These are phyloP conservation scores for Pelvicachromis taeniatus DNA, from an alignment of 2,113 vertebrate genomes.

Conservation along the genomic window DNA sequence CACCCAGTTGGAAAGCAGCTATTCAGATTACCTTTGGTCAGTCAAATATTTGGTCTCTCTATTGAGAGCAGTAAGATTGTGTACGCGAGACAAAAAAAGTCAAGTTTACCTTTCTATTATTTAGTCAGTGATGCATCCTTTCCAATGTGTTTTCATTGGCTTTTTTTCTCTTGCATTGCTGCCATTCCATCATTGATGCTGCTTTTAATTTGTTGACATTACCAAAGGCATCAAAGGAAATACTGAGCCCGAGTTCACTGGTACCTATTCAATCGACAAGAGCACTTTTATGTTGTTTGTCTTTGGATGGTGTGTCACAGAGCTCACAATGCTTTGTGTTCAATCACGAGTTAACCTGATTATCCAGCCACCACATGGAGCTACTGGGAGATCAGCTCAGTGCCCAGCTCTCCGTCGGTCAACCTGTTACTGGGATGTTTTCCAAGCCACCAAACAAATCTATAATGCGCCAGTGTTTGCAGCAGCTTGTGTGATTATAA, in stretches of 20 bases:
- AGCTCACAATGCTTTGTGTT: slow-evolving; percentile 22
- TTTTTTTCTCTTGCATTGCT: not conserved
- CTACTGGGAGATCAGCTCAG: not conserved
- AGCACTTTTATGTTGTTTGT: not conserved
- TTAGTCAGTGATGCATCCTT: not conserved
- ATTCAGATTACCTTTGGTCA: not conserved
- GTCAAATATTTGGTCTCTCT: not conserved
- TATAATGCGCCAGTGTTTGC: not conserved
- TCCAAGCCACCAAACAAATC: slow-evolving; percentile 23
- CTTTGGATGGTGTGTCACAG: not conserved
- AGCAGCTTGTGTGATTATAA: not conserved
- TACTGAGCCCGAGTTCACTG: not conserved
- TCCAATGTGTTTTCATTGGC: slow-evolving; percentile 21
- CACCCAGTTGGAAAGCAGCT: not conserved
- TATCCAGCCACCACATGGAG: slow-evolving; percentile 28
- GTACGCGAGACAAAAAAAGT: not conserved
- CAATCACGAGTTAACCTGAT: slow-evolving; percentile 42
- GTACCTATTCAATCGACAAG: not conserved
- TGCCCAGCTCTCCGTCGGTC: not conserved
- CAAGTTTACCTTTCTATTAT: not conserved
- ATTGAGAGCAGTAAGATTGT: not conserved
- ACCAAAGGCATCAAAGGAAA: slow-evolving; percentile 10
- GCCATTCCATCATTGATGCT: not conserved
- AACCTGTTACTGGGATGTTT: not conserved
- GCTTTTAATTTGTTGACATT: slow-evolving; percentile 5